Percentiles rank a stretch among this genome's conserved stretches.
These are phyloP conservation scores for Halisarca cf. caerulea DNA, from an alignment of 37 sponge, comb jelly and placozoan species.

Conservation along the genomic window DNA sequence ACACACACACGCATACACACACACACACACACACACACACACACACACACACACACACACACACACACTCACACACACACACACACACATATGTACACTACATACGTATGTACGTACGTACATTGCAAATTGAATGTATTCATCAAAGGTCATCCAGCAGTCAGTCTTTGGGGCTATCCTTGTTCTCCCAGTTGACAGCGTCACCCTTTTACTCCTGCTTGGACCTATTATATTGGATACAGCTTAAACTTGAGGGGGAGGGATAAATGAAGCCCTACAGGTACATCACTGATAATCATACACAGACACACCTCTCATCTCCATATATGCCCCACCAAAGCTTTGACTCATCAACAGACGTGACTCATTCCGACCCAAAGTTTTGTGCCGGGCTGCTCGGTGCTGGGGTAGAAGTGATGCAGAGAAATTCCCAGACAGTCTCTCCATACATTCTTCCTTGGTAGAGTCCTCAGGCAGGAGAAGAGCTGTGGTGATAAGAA, in stretches of 20 bases:
- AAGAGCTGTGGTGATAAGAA: neutral
- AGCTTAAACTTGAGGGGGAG: too few species aligned
- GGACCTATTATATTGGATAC: conserved; percentile 19
- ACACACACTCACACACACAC: neutral
- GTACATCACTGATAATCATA: too few species aligned
- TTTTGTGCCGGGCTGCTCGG: neutral
- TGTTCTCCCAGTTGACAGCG: conserved; percentile 50
- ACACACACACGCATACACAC: conserved; percentile 19
- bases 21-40: neutral
- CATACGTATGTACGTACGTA: conserved; percentile 32
- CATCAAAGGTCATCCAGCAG: conserved; percentile 69
- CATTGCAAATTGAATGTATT: conserved; percentile 50
- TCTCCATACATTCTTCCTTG: conserved; percentile 4
- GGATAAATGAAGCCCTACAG: neutral
- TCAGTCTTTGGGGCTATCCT: conserved; percentile 54
- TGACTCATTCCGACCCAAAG: neutral
- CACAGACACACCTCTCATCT: conserved; percentile 30
- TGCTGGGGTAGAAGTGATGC: conserved; percentile 3
- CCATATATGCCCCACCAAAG: conserved; percentile 55
- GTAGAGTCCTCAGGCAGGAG: conserved; percentile 47
- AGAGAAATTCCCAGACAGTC: conserved; percentile 19
- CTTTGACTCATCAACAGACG: neutral
- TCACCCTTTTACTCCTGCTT: neutral
- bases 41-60: neutral
- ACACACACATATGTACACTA: conserved; percentile 17